phyloP scores from a whole-genome alignment of 2,113 vertebrate species.

The Sminthopsis crassicaudata region DNA sequence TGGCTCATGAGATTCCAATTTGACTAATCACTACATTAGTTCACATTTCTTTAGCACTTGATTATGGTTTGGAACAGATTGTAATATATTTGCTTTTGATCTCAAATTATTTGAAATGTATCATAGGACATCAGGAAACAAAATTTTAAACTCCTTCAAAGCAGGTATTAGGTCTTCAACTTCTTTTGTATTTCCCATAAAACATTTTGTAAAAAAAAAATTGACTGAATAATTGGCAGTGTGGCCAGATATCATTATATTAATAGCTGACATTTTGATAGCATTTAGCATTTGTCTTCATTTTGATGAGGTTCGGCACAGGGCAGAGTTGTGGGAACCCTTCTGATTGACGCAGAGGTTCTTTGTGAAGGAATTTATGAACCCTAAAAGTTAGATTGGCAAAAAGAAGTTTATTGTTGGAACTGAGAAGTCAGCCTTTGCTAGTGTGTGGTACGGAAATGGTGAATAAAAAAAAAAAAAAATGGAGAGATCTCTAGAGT shows the following conservation, averaged over 20 bases:
- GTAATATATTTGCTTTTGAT: background rate
- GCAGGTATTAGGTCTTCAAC: background rate
- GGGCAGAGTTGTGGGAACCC: no score
- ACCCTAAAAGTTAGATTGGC: no score
- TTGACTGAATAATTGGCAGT: slow-evolving; percentile 6
- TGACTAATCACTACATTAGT: background rate
- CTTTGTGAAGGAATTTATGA: no score
- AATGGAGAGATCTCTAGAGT: no score
- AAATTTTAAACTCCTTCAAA: slow-evolving; percentile 18
- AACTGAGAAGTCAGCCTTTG: no score
- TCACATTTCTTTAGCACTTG: slow-evolving; percentile 30
- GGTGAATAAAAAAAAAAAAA: no score
- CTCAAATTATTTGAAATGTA: background rate
- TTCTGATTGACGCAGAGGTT: no score
- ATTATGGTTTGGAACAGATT: background rate
- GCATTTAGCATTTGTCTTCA: background rate
- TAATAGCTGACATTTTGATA: background rate
- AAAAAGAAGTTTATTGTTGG: no score
- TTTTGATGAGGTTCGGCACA: no score
- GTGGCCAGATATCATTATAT: background rate
- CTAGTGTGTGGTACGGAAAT: no score
- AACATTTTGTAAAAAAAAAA: background rate
- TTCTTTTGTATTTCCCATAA: background rate
- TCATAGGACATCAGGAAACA: slow-evolving; percentile 16
- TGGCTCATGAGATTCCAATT: background rate